phyloP scores from a whole-genome alignment of 1,140 invertebrate genomes.

The Colletes latitarsis region DNA sequence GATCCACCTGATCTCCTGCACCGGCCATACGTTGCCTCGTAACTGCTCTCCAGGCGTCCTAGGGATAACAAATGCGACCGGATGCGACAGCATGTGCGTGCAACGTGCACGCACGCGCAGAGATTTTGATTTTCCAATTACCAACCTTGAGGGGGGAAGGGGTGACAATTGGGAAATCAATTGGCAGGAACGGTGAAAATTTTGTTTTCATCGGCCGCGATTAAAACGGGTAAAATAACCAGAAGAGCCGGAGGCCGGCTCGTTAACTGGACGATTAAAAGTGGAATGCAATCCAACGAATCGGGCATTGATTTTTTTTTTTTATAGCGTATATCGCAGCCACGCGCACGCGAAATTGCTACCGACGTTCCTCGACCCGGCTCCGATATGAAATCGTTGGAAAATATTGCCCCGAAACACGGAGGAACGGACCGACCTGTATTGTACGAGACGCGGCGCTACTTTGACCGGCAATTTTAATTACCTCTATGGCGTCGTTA shows the following conservation, averaged over 20 bases:
- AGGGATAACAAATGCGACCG: conserved; percentile 10
- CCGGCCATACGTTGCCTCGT: conserved; percentile 25
- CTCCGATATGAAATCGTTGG: not conserved
- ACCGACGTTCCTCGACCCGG: not conserved
- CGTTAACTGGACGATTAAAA: conserved; percentile 25
- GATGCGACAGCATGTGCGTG: conserved; percentile 1
- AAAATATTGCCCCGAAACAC: not conserved
- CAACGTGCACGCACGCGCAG: no score
- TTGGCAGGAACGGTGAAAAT: conserved; percentile 14
- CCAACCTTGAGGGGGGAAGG: not conserved
- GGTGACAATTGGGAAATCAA: conserved; percentile 23
- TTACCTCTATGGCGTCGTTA: conserved; percentile 17
- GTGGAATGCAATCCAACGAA: conserved; percentile 10
- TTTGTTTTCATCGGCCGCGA: conserved; percentile 23
- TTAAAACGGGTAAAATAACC: conserved; percentile 25
- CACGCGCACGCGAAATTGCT: conserved; percentile 8
- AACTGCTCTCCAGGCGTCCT: conserved; percentile 1
- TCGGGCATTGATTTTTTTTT: conserved; percentile 8
- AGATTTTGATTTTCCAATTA: conserved; percentile 40
- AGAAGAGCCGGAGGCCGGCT: not conserved
- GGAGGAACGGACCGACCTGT: not conserved
- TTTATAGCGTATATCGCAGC: no score
- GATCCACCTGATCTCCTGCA: conserved; percentile 65
- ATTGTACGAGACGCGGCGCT: not conserved
- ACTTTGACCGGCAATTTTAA: not conserved